phyloP scores from a whole-genome alignment of 2,797 vertebrate species.

The Sternotherus odoratus region DNA sequence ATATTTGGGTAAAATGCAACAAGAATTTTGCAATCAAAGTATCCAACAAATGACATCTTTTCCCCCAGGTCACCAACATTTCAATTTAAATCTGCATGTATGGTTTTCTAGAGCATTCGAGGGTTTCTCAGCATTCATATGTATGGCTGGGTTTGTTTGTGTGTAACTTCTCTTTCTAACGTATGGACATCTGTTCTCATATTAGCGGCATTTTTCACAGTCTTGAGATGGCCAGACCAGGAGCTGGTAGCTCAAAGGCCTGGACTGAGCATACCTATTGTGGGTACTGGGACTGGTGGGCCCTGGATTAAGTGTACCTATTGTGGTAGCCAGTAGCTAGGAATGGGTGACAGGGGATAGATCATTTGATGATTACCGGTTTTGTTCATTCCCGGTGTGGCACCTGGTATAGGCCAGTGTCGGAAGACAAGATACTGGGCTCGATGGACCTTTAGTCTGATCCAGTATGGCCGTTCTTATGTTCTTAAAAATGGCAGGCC shows the following conservation, averaged over 20 bases:
- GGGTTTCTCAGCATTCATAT: neutral
- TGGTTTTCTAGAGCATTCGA: neutral
- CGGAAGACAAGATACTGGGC: too few relatives aligned
- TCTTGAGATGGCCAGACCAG: neutral
- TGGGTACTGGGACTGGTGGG: neutral
- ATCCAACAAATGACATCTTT: neutral
- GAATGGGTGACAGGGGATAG: too few relatives aligned
- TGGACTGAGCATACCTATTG: neutral
- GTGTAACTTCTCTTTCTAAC: neutral
- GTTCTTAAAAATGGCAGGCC: neutral
- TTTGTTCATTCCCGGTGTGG: too few relatives aligned
- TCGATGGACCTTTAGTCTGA: too few relatives aligned
- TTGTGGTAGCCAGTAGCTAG: neutral
- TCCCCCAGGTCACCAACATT: neutral
- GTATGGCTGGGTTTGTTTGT: neutral
- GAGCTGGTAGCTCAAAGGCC: neutral
- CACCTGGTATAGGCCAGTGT: too few relatives aligned
- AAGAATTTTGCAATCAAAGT: constrained; percentile 8
- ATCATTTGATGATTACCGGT: too few relatives aligned
- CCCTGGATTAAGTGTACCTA: neutral
- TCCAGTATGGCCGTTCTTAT: too few relatives aligned
- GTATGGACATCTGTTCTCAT: neutral
- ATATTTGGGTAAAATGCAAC: neutral
- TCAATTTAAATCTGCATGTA: neutral
- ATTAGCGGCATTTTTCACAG: neutral